A percentile compares a stretch with the other conserved stretches of the same genome.
Conservation (phyloP, 2,113 vertebrate species). For the Hemiscyllium ocellatum region DNA sequence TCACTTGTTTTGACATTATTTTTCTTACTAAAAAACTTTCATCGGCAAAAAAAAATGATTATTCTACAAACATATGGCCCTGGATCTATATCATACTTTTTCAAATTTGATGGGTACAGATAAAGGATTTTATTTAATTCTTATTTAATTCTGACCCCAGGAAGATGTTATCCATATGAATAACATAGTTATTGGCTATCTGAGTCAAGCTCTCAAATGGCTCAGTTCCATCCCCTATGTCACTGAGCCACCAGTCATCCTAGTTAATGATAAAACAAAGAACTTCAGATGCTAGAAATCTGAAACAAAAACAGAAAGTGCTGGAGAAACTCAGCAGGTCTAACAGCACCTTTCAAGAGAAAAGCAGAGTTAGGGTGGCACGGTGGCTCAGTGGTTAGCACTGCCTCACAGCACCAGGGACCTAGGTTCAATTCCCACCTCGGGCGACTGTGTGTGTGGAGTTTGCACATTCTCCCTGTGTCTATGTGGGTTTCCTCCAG, state of each 20-base stretch:
- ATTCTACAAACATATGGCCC: neutral
- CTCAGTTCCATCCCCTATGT: neutral
- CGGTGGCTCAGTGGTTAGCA: too few species aligned
- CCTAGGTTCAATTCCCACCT: too few species aligned
- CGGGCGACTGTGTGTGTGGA: too few species aligned
- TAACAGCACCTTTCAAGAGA: too few species aligned
- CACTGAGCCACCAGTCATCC: neutral
- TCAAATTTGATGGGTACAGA: neutral
- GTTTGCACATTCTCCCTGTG: too few species aligned
- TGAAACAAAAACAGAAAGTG: too few species aligned
- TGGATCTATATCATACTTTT: neutral
- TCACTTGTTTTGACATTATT: too few species aligned
- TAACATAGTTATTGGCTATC: neutral
- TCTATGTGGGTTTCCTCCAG: too few species aligned
- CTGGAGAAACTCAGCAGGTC: too few species aligned
- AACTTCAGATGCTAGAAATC: too few species aligned
- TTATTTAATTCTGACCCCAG: neutral
- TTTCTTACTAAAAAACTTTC: neutral
- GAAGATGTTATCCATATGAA: neutral
- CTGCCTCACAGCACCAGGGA: too few species aligned
- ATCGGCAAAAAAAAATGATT: neutral
- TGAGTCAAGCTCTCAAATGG: neutral
- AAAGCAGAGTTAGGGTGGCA: too few species aligned
- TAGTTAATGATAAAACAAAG: neutral
- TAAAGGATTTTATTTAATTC: neutral